Percentiles rank a stretch among this genome's conserved stretches.
phyloP scores from a whole-genome alignment of 2,888 invertebrate genomes.

The Loripinus fragilis region DNA sequence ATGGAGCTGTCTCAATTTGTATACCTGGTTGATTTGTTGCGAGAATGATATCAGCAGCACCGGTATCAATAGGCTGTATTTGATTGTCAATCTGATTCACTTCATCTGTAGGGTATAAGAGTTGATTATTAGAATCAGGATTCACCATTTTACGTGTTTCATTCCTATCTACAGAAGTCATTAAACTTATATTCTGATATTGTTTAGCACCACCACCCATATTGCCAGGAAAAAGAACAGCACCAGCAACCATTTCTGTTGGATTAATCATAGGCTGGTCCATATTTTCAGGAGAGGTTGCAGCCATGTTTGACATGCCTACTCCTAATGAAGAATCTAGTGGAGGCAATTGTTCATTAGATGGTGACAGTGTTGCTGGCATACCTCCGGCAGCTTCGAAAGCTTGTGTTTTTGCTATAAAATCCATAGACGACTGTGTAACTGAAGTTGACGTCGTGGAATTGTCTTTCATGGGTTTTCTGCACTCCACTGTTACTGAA shows the following conservation, averaged over 20 bases:
- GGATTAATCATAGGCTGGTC: background rate
- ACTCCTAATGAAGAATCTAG: background rate
- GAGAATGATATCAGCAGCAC: background rate
- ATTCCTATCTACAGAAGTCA: background rate
- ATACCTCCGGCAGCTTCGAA: too few relatives aligned
- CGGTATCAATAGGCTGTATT: background rate
- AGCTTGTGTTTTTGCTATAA: too few relatives aligned
- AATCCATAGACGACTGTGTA: background rate
- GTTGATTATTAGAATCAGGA: background rate
- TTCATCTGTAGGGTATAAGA: background rate
- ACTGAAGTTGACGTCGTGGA: background rate
- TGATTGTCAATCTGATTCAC: background rate
- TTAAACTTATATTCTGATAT: background rate
- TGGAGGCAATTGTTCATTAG: background rate
- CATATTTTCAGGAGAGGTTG: background rate
- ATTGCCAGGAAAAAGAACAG: background rate
- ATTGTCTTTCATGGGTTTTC: background rate
- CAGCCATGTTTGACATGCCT: background rate
- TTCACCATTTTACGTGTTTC: background rate
- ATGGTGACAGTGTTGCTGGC: background rate
- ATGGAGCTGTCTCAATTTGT: background rate
- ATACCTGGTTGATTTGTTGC: background rate
- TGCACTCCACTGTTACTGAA: conserved; percentile 36
- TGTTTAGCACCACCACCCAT: background rate
- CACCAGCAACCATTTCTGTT: background rate